A percentile compares a stretch with the other conserved stretches of the same genome.
These are phyloP conservation scores for Leptoclinus maculatus DNA, from an alignment of 2,797 vertebrate species.

Conservation along the genomic window DNA sequence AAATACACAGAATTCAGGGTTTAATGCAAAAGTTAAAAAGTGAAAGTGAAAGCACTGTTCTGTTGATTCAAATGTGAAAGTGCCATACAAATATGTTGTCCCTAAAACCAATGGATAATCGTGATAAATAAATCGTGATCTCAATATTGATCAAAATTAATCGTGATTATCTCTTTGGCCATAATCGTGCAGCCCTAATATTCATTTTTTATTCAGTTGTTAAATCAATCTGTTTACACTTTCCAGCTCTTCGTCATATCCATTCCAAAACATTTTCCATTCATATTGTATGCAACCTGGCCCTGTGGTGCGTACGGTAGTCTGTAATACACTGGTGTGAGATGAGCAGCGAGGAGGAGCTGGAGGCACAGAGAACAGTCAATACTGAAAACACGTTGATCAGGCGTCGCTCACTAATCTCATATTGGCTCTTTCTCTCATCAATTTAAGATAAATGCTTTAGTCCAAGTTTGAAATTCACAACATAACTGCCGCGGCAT, in stretches of 20 bases:
- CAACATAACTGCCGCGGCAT: constrained; percentile 20
- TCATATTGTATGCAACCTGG: neutral
- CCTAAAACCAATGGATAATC: neutral
- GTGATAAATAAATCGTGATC: neutral
- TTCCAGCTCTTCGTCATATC: constrained; percentile 20
- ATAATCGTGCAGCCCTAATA: neutral
- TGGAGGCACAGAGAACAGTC: constrained; percentile 4
- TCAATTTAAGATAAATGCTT: constrained; percentile 36
- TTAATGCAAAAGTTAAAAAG: neutral
- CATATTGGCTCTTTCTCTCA: constrained; percentile 6
- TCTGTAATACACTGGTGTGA: neutral
- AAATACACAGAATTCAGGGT: neutral
- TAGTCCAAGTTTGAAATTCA: constrained; percentile 24
- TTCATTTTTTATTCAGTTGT: neutral
- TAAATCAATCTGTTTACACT: constrained; percentile 24
- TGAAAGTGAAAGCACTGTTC: neutral
- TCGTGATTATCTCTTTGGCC: neutral
- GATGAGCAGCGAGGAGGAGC: constrained; percentile 27
- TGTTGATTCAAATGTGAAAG: neutral
- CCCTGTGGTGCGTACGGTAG: neutral
- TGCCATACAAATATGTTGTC: neutral
- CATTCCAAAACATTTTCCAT: neutral
- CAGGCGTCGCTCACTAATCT: neutral
- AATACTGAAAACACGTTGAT: constrained; percentile 7
- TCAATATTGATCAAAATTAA: neutral